Percentiles rank a stretch among this genome's conserved stretches.
Evolutionary conservation across 64 coral and sea anemone species (phyloP).

Genomic region (Stichodactyla helianthus): DNA sequence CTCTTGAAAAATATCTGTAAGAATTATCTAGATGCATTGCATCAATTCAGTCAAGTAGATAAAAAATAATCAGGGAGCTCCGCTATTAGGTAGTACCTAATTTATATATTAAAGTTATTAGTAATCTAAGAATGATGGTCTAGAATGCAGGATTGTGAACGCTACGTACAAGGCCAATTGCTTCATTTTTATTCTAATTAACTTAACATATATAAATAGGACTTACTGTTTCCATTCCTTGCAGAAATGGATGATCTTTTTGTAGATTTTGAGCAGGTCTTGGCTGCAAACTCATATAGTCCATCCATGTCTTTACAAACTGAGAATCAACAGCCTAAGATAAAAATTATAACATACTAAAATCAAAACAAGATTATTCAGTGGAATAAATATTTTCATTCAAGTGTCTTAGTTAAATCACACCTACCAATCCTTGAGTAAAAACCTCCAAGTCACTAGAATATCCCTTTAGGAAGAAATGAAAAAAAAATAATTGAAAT

Average conservation of each 20-base stretch:
- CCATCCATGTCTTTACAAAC: slow-evolving; percentile 84
- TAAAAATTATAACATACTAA: neutral
- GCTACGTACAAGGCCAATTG: too few species aligned
- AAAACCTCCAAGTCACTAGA: slow-evolving; percentile 16
- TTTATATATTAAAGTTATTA: too few species aligned
- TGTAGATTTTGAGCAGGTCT: slow-evolving; percentile 67
- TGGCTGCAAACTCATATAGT: slow-evolving; percentile 67
- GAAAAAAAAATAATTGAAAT: neutral
- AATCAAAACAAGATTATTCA: neutral
- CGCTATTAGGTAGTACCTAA: too few species aligned
- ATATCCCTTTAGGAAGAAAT: slow-evolving; percentile 4
- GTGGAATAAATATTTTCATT: neutral
- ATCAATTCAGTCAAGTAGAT: too few species aligned
- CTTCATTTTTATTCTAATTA: too few species aligned
- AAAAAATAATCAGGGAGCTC: too few species aligned
- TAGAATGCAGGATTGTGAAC: too few species aligned
- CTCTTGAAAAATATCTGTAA: too few species aligned
- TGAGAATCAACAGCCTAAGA: slow-evolving; percentile 78
- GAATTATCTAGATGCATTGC: too few species aligned
- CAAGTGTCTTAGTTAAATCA: neutral
- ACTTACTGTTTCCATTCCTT: slow-evolving; percentile 63
- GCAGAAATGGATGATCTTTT: slow-evolving; percentile 84
- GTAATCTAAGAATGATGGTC: too few species aligned
- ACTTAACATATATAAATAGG: too few species aligned
- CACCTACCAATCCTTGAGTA: slow-evolving; percentile 23